phyloP scores from a whole-genome alignment of 2,113 vertebrate species.

The Nibea coibor region DNA sequence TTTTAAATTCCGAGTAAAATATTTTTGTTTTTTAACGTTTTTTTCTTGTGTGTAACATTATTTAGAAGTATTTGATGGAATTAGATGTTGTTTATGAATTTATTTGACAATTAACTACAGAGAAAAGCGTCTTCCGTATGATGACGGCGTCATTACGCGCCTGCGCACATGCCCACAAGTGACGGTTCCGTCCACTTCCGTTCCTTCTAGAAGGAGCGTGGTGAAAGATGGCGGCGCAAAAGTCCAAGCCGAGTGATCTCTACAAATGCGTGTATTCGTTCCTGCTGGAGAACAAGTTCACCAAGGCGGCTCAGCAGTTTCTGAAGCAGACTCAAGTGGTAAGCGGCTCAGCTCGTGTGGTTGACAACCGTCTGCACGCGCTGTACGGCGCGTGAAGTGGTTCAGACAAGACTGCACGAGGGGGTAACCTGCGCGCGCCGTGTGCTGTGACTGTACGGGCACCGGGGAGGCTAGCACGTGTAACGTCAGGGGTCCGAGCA shows the following conservation, averaged over 20 bases:
- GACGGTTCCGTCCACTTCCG: constrained; percentile 14
- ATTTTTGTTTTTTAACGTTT: too few relatives aligned
- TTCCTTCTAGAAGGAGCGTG: constrained; percentile 57
- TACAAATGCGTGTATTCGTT: constrained; percentile 85
- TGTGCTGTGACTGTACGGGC: neutral
- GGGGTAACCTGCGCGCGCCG: neutral
- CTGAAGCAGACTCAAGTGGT: constrained; percentile 86
- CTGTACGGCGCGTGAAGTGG: neutral
- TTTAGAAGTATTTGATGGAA: neutral
- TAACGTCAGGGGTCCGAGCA: neutral
- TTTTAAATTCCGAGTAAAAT: too few relatives aligned
- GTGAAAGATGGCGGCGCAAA: constrained; percentile 84
- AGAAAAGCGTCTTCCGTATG: neutral
- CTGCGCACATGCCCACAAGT: constrained; percentile 25
- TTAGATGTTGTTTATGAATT: neutral
- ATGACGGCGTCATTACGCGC: constrained; percentile 57
- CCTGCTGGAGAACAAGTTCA: constrained; percentile 85
- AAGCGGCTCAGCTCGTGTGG: neutral
- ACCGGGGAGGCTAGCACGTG: constrained; percentile 55
- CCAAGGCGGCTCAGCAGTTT: constrained; percentile 83
- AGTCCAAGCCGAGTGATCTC: constrained; percentile 83
- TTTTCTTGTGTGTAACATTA: too few relatives aligned
- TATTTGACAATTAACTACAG: neutral
- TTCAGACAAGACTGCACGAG: neutral
- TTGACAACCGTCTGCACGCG: neutral